phyloP scores from a whole-genome alignment of 2,113 vertebrate genomes.

The Peucedramus taeniatus region DNA sequence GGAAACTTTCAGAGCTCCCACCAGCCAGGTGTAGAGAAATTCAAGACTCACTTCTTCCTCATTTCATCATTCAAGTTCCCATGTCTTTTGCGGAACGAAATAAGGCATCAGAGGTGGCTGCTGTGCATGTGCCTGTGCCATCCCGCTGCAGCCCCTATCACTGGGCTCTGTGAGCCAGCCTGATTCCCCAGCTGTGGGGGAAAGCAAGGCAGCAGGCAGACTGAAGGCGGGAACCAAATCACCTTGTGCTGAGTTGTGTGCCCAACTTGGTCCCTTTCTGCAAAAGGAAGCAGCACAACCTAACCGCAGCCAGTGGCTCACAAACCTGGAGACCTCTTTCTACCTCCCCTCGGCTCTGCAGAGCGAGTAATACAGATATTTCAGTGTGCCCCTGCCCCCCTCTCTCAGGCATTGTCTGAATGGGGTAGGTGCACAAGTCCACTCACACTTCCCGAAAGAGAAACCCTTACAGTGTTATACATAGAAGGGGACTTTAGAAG shows the following conservation, averaged over 20 bases:
- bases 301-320: fast-evolving
- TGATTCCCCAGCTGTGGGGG: not conserved
- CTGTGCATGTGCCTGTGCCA: fast-evolving
- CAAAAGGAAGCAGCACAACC: not conserved
- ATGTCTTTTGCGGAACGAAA: not conserved
- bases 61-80: slow-evolving; percentile 7
- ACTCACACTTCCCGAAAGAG: not conserved
- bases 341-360: fast-evolving
- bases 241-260: not conserved
- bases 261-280: not conserved
- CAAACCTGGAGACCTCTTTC: not conserved
- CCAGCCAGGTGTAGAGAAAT: not conserved
- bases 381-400: not conserved
- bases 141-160: not conserved
- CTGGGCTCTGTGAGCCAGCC: not conserved
- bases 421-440: not conserved
- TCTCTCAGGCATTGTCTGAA: not conserved
- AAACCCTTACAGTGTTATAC: not conserved
- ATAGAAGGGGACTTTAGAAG: not conserved
- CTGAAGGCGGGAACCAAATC: not conserved
- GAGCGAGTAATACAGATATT: not conserved
- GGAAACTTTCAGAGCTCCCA: not conserved
- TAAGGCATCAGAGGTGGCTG: not conserved
- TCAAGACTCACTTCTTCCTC: not conserved
- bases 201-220: not conserved